phyloP scores from a whole-genome alignment of 2,797 vertebrate species.

The Characodon lateralis region DNA sequence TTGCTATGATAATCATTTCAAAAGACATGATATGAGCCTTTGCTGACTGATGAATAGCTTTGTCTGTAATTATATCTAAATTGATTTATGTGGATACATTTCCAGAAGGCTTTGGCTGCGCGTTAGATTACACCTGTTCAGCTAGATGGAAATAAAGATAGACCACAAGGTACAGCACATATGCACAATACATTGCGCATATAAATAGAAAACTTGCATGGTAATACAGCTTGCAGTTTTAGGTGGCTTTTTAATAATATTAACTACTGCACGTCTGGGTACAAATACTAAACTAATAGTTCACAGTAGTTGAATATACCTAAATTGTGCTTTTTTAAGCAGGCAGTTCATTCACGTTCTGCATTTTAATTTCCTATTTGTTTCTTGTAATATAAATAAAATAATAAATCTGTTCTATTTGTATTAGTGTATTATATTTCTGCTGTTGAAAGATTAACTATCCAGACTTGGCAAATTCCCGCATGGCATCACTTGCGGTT shows the following conservation, averaged over 20 bases:
- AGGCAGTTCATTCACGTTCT: background rate
- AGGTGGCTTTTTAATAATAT: background rate
- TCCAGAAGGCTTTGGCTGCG: slow-evolving; percentile 56
- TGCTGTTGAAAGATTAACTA: slow-evolving; percentile 50
- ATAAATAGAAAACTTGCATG: slow-evolving; percentile 53
- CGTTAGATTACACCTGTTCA: slow-evolving; percentile 72
- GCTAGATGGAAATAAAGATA: slow-evolving; percentile 70
- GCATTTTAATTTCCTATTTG: background rate
- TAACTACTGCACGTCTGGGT: background rate
- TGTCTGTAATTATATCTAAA: slow-evolving; percentile 78
- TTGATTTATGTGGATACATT: slow-evolving; percentile 75
- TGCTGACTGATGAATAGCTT: slow-evolving; percentile 67
- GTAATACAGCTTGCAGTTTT: slow-evolving; percentile 24
- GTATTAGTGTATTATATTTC: slow-evolving; percentile 22
- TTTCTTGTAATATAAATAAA: slow-evolving; percentile 7
- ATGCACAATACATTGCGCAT: slow-evolving; percentile 48
- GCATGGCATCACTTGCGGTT: slow-evolving; percentile 28
- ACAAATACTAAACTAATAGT: background rate
- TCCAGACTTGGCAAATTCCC: slow-evolving; percentile 30
- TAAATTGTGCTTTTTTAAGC: background rate
- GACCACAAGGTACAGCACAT: slow-evolving; percentile 61
- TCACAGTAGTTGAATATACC: background rate
- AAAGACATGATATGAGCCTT: slow-evolving; percentile 59
- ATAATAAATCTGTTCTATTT: slow-evolving; percentile 22
- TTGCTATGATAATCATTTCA: slow-evolving; percentile 72